phyloP scores from a whole-genome alignment of 2,113 vertebrate genomes.

The Peromyscus polionotus region DNA sequence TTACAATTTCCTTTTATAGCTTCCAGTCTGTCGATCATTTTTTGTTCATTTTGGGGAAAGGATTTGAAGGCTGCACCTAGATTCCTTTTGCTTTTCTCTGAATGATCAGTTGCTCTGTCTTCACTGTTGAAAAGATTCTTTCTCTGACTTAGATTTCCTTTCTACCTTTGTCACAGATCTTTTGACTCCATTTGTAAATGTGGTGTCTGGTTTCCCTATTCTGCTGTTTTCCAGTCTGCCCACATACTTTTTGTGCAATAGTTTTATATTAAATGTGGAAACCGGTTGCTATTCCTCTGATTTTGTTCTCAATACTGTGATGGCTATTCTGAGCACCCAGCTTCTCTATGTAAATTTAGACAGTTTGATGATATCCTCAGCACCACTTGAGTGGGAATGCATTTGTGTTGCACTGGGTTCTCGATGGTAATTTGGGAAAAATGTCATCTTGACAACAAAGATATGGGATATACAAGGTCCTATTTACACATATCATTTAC shows the following conservation, averaged over 20 bases:
- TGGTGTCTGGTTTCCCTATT: background rate
- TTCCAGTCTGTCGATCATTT: background rate
- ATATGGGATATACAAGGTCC: background rate
- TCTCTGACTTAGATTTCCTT: background rate
- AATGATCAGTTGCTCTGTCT: no score
- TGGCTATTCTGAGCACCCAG: background rate
- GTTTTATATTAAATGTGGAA: background rate
- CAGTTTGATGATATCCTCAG: background rate
- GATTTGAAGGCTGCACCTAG: background rate
- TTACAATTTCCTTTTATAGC: background rate
- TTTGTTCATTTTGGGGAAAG: background rate
- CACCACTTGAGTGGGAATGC: background rate
- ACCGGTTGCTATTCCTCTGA: background rate
- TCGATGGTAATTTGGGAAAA: background rate
- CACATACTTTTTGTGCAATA: background rate
- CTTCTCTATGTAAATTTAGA: background rate
- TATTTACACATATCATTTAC: background rate
- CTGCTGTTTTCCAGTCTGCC: background rate
- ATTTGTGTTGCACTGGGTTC: background rate
- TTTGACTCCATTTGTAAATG: background rate
- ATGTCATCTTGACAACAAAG: background rate
- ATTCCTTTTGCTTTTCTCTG: background rate
- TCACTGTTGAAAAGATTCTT: background rate
- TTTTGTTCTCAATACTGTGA: background rate
- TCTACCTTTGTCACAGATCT: background rate